phyloP scores from a whole-genome alignment of 2,888 invertebrate genomes.

The Dysmachus trigonus region DNA sequence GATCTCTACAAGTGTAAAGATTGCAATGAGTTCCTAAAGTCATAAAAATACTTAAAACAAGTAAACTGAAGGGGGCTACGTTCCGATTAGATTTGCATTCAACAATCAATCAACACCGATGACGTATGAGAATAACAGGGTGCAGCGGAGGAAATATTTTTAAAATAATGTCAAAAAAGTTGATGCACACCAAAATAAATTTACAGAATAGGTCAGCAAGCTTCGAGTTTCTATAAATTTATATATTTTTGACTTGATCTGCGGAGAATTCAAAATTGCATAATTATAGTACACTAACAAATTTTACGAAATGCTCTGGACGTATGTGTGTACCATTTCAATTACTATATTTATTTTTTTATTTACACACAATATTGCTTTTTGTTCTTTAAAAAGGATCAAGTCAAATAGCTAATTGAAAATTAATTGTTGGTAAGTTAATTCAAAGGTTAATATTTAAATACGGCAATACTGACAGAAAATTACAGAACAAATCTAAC shows the following conservation, averaged over 20 bases:
- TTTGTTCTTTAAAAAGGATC: not conserved
- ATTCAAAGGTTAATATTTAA: not conserved
- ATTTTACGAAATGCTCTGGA: too few species aligned
- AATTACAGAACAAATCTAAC: not conserved
- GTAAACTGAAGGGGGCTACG: not conserved
- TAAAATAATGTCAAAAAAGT: not conserved
- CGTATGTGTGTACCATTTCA: not conserved
- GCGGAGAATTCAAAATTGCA: too few species aligned
- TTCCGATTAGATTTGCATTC: not conserved
- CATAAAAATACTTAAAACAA: not conserved
- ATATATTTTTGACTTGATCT: not conserved
- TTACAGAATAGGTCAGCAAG: not conserved
- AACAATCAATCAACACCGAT: not conserved
- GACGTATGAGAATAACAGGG: not conserved
- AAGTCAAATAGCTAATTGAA: not conserved
- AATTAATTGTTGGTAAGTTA: not conserved
- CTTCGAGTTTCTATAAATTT: too few species aligned
- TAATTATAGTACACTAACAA: not conserved
- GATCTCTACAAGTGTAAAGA: not conserved
- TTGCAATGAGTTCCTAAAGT: not conserved
- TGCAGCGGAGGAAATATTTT: not conserved
- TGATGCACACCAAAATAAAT: too few species aligned
- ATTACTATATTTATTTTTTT: not conserved
- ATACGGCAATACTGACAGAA: not conserved
- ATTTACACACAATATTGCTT: not conserved